phyloP scores from a whole-genome alignment of 1,140 invertebrate genomes.

The Oryzaephilus surinamensis region DNA sequence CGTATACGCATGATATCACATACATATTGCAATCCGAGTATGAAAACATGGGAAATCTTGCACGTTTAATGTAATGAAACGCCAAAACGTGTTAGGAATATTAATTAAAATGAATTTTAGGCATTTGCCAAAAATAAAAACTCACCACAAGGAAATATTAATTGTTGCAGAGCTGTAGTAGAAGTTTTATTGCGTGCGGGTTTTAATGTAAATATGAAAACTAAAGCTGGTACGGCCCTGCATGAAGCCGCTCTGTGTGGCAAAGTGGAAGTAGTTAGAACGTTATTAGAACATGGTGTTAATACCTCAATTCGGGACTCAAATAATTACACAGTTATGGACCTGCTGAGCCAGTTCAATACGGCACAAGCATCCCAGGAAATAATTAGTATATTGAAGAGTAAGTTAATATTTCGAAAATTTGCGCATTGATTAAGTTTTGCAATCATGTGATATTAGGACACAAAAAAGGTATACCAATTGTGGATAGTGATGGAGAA shows the following conservation, averaged over 20 bases:
- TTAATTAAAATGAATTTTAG: too few species aligned
- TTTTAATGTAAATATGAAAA: conserved; percentile 81
- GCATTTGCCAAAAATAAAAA: too few species aligned
- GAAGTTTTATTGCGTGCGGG: conserved; percentile 71
- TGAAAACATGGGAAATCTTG: too few species aligned
- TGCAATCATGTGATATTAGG: conserved; percentile 17
- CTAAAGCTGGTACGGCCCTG: conserved; percentile 79
- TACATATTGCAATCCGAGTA: too few species aligned
- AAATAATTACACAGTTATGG: conserved; percentile 73
- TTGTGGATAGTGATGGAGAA: conserved; percentile 42
- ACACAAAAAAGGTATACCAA: conserved; percentile 24
- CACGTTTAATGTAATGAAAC: too few species aligned
- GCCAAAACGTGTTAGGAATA: too few species aligned
- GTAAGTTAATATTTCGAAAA: conserved; percentile 47
- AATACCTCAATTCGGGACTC: conserved; percentile 69
- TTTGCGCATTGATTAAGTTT: too few species aligned
- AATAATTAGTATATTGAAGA: conserved; percentile 73
- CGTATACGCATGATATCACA: too few species aligned
- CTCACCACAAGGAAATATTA: too few species aligned
- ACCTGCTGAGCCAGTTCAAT: conserved; percentile 70
- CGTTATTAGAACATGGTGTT: conserved; percentile 71
- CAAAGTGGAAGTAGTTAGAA: conserved; percentile 80
- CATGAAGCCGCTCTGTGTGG: conserved; percentile 93
- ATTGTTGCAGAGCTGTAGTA: conserved; percentile 82
- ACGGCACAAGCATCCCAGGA: conserved; percentile 79